These are phyloP conservation scores for Stomorhina lunata DNA, from an alignment of 2,888 invertebrate species.

Conservation along the genomic window DNA sequence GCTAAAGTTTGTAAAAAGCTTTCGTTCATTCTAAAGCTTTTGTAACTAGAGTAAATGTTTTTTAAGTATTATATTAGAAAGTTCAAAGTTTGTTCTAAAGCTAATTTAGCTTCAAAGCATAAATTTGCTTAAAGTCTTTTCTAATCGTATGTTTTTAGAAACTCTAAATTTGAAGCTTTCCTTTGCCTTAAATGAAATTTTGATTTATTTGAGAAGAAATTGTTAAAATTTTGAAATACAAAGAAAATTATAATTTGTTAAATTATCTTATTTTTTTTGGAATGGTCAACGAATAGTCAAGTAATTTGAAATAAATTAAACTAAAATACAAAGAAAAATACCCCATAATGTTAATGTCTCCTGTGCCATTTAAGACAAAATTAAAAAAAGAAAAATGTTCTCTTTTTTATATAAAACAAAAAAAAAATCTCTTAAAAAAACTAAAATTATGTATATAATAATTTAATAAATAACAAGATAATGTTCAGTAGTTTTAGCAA, in stretches of 20 bases:
- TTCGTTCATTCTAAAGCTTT: too few species aligned
- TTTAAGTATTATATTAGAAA: too few species aligned
- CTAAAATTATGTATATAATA: slow-evolving; percentile 39
- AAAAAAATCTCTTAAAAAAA: not conserved
- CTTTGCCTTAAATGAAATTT: too few species aligned
- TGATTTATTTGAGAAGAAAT: too few species aligned
- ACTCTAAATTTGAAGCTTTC: too few species aligned
- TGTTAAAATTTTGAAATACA: not conserved
- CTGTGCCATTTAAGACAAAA: slow-evolving; percentile 59
- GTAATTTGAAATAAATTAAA: not conserved
- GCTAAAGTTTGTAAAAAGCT: too few species aligned
- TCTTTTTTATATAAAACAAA: slow-evolving; percentile 42
- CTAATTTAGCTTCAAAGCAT: too few species aligned
- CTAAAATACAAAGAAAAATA: slow-evolving; percentile 3
- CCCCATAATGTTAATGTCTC: slow-evolving; percentile 49
- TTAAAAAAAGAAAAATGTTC: slow-evolving; percentile 52
- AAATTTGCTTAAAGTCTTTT: too few species aligned
- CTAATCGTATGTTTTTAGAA: too few species aligned
- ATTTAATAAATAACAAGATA: slow-evolving; percentile 16
- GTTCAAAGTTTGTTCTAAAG: too few species aligned
- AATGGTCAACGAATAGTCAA: slow-evolving; percentile 62
- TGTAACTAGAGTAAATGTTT: too few species aligned
- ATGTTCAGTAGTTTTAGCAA: slow-evolving; percentile 58
- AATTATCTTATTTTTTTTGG: slow-evolving; percentile 18
- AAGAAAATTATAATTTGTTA: slow-evolving; percentile 9